Base-by-base conservation (phyloP, 1,140 invertebrate genomes). In the Lucilia cuprina region DNA sequence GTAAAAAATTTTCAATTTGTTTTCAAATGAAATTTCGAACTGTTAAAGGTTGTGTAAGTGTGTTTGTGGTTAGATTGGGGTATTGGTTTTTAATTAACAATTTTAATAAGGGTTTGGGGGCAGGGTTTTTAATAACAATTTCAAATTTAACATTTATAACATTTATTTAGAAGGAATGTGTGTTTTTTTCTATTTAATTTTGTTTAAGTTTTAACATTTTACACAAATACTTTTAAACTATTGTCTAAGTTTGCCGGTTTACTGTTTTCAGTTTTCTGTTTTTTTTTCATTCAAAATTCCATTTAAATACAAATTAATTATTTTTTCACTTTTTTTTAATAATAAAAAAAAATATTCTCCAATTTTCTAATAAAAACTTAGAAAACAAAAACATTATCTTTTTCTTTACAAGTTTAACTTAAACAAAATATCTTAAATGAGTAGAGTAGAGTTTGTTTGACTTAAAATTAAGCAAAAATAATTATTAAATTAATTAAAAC, bases 11-110 rank as follows among this genome's bases (percentile, higher is more conserved):
- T 83, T 83, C 74, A 82, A 74, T 82, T 77, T 80, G 82, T 85
- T 85, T 83, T 77, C 75, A 85, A 85, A 83, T 83, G 83, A 85
- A 85, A 85, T 83, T 85, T 83, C 47, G 83, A 85, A 85, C 82
- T 83, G 84, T 74, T 34, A 70, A 70, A 70, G 19, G 65, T 70
- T 70, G 25, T 30, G 25, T 30, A n/a, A n/a, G n/a, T n/a, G n/a
- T n/a, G 21, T 41, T 47, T 82, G 80, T 82, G 78, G 47, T 55
- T 82, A 35, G 17, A 41, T 5, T 5, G 35, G 35, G 35, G 8
- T 41, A 5, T 8, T 41, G 35, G 35, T 41, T 8, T n/a, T n/a
- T n/a, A 41, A 41, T 3, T 30, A 30, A 30, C 25, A 30, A 30
- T 30, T 2, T 30, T 30, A 30, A 30, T 30, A 2, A 65, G 7